Conservation (phyloP, 1,140 invertebrate species). For the Maconellicoccus hirsutus region DNA sequence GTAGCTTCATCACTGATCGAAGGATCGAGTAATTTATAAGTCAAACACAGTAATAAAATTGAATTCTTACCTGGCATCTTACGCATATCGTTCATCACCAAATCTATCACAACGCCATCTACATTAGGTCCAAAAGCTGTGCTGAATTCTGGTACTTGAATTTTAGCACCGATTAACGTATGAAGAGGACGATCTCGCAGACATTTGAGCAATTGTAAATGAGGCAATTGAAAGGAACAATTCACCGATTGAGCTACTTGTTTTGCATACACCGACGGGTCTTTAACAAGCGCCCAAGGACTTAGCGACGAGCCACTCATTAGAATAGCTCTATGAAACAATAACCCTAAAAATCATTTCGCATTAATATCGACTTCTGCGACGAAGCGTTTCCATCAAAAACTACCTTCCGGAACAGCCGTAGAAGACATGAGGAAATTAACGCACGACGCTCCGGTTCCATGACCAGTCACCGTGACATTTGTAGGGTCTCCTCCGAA, state of each 20-base stretch:
- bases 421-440: conserved; percentile 87
- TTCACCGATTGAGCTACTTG: conserved; percentile 75
- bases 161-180: conserved; percentile 35
- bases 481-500: conserved; percentile 87
- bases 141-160: conserved; percentile 69
- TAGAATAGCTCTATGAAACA: conserved; percentile 85
- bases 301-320: conserved; percentile 90
- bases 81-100: conserved; percentile 33
- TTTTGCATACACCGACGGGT: conserved; percentile 73
- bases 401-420: conserved; percentile 82
- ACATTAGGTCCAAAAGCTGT: conserved; percentile 80
- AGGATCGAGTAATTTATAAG: too few species aligned
- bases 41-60: too few species aligned
- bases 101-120: conserved; percentile 80
- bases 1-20: background rate
- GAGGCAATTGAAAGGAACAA: conserved; percentile 64
- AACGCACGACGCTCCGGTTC: conserved; percentile 86
- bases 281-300: conserved; percentile 80
- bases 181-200: conserved; percentile 65
- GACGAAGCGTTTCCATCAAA: too few species aligned
- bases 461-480: conserved; percentile 90
- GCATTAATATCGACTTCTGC: too few species aligned
- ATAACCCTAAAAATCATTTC: conserved; percentile 55
- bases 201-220: conserved; percentile 64
- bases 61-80: background rate